These are phyloP conservation scores for Parotia lawesii DNA, from an alignment of 2,113 vertebrate genomes.

Conservation along the genomic window DNA sequence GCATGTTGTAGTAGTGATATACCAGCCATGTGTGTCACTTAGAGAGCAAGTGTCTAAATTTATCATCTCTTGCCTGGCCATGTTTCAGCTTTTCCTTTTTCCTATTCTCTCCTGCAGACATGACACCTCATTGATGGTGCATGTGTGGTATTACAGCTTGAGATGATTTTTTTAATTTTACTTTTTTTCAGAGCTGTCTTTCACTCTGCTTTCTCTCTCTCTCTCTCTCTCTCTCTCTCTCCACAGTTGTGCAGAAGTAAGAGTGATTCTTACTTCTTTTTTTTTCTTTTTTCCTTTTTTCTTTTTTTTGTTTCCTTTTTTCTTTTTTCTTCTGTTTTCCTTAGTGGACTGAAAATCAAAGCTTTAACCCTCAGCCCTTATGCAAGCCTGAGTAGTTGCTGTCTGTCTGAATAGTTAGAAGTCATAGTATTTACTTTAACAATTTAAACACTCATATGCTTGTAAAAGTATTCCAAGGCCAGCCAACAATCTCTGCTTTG, in stretches of 20 bases:
- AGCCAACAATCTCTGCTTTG: constrained; percentile 48
- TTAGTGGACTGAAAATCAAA: constrained; percentile 47
- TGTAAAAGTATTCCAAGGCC: constrained; percentile 47
- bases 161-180: background rate
- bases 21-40: background rate
- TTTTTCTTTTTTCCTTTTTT: background rate
- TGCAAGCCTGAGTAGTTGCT: constrained; percentile 28
- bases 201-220: constrained; percentile 21
- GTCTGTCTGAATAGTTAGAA: constrained; percentile 30
- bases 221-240: background rate
- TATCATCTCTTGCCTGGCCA: constrained; percentile 29
- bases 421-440: constrained; percentile 33
- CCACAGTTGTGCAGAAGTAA: constrained; percentile 37
- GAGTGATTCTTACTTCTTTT: constrained; percentile 41
- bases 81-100: constrained; percentile 34
- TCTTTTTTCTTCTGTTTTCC: constrained; percentile 21
- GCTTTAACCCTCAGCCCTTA: constrained; percentile 23
- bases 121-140: constrained; percentile 47
- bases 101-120: constrained; percentile 17
- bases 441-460: constrained; percentile 31
- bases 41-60: constrained; percentile 40
- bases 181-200: constrained; percentile 36
- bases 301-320: background rate
- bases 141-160: background rate
- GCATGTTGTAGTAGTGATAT: background rate